phyloP scores from a whole-genome alignment of 1,140 invertebrate species.

The Hydropsyche tenuis region DNA sequence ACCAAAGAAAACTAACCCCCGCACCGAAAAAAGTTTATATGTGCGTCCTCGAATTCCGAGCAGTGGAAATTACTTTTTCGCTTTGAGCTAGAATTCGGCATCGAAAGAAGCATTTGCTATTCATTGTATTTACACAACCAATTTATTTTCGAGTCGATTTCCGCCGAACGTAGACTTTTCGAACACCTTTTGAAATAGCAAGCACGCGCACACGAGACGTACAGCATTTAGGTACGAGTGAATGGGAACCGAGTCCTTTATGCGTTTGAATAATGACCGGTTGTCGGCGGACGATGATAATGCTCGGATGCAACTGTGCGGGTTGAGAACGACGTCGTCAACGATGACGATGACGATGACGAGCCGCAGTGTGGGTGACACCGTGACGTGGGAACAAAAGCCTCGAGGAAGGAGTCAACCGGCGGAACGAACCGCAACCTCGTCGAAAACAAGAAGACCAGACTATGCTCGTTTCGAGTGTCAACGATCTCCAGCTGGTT shows the following conservation, averaged over 20 bases:
- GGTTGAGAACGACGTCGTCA: no score
- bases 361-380: conserved; percentile 10
- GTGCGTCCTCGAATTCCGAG: neutral
- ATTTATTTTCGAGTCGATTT: conserved; percentile 5
- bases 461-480: neutral
- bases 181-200: no score
- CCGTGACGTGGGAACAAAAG: conserved; percentile 34
- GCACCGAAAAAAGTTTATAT: neutral
- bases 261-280: no score
- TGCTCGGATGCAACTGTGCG: no score
- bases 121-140: conserved; percentile 9
- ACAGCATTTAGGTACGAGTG: no score
- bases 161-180: neutral
- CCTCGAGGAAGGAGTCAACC: neutral
- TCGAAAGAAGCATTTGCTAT: conserved; percentile 15
- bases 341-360: neutral
- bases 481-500: conserved; percentile 17
- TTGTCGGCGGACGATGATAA: no score
- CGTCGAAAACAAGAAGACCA: conserved; percentile 17
- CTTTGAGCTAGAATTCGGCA: neutral
- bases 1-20: neutral
- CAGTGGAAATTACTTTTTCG: neutral
- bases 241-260: no score
- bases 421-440: conserved; percentile 27
- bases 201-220: no score